Evolutionary conservation across 2,888 invertebrate species (phyloP), one percentile per base, ranked within the genome.

Genomic region (Ptychoptera contaminata): DNA sequence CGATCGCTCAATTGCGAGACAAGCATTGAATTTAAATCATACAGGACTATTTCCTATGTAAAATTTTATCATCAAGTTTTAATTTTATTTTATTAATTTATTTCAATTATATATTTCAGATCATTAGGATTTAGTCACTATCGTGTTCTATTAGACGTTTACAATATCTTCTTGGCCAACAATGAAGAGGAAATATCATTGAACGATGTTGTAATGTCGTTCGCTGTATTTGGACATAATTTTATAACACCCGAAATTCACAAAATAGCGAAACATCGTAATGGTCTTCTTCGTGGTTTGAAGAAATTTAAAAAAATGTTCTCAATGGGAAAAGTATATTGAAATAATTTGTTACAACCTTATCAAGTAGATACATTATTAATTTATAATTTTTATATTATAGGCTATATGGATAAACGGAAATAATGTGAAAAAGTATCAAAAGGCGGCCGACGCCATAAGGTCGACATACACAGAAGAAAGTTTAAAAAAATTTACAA

Each of bases 151-250:
- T 36, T 61, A 8, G 58, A 62, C 43, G 54, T 58, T 6, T 50
- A 42, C n/a, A 16, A 35, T 1, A 32, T 16, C 10, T 23, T 42
- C 4, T 12, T 42, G 16, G 16, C 42, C 16, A 42, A 35, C 12
- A 23, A 67, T 1, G 62, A 63, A 0, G 54, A 65, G 16, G 56
- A 71, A 45, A 61, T 77, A 8, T 62, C 68, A 16, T 53, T 73
- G 6, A 55, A 57, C 8, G 57, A 70, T 10, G 71, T 71, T 46
- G 71, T 76, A 55, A 42, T 70, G 15, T 79, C 79, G 54, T 62
- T 79, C 56, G 69, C 76, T 0, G 55, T 80, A 9, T 77, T 73
- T 54, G 81, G 81, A 0, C 74, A 74, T 54, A 56, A 64, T n/a
- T 69, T 77, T 1, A 67, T 74, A 1, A 71, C 73, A 38, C 70